A percentile compares a stretch with the other conserved stretches of the same genome.
phyloP scores from a whole-genome alignment of 2,797 vertebrate species.

The Pteronotus mesoamericanus region DNA sequence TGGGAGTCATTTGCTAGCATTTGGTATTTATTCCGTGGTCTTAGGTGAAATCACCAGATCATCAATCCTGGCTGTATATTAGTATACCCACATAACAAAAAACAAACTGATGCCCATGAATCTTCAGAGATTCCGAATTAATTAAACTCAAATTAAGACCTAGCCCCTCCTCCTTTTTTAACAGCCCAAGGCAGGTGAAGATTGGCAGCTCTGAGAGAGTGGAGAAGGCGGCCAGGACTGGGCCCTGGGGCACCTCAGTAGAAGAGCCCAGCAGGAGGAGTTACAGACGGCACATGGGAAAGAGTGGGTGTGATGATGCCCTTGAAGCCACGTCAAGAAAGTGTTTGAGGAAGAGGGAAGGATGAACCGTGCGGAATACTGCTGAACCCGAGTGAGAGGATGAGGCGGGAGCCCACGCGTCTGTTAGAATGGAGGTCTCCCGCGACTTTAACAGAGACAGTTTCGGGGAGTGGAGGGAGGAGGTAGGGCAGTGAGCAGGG shows the following conservation, averaged over 20 bases:
- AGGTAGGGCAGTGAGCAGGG: no score
- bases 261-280: not conserved
- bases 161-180: not conserved
- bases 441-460: not conserved
- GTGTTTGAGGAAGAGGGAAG: not conserved
- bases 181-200: not conserved
- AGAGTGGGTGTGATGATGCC: not conserved
- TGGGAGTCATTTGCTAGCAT: not conserved
- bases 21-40: not conserved
- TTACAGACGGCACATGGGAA: not conserved
- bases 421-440: not conserved
- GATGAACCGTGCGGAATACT: not conserved
- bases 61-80: not conserved
- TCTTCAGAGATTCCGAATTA: not conserved
- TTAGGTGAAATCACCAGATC: not conserved
- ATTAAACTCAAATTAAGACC: not conserved
- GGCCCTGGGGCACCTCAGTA: not conserved
- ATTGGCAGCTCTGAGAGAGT: not conserved
- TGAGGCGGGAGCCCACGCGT: not conserved
- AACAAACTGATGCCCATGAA: not conserved
- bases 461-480: not conserved
- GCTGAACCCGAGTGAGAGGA: not conserved
- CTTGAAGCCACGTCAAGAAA: not conserved
- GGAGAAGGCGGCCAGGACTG: not conserved
- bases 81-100: not conserved